These are phyloP conservation scores for Muscidifurax raptorellus DNA, from an alignment of 1,140 invertebrate species.

Conservation along the genomic window DNA sequence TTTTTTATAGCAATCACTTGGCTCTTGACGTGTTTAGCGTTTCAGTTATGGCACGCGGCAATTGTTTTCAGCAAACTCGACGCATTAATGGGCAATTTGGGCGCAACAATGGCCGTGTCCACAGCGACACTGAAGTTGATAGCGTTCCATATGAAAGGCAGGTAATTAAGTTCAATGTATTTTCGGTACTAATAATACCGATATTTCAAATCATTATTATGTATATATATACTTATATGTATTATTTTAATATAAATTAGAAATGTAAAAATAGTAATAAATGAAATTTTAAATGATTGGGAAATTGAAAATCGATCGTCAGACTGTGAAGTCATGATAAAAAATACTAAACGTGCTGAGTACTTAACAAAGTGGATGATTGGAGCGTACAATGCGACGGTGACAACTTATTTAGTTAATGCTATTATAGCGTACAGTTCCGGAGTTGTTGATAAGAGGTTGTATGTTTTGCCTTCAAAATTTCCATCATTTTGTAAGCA, in stretches of 20 bases:
- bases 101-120: background rate
- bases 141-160: background rate
- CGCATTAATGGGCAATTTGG: background rate
- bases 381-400: background rate
- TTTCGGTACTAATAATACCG: background rate
- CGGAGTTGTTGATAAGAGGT: background rate
- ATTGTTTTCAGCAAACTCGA: background rate
- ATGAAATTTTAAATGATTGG: background rate
- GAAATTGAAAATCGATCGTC: background rate
- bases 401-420: background rate
- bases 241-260: background rate
- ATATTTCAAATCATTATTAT: background rate
- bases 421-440: background rate
- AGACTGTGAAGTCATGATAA: background rate
- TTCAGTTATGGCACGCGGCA: conserved; percentile 3
- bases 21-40: background rate
- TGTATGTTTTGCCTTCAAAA: background rate
- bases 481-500: background rate
- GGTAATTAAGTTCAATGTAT: background rate
- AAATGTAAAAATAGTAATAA: background rate
- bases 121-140: background rate
- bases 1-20: background rate
- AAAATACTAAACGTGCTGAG: background rate
- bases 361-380: background rate
- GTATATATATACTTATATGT: too few species aligned